Conservation (phyloP, 2,113 vertebrate species). For the Daphoenositta chrysoptera region DNA sequence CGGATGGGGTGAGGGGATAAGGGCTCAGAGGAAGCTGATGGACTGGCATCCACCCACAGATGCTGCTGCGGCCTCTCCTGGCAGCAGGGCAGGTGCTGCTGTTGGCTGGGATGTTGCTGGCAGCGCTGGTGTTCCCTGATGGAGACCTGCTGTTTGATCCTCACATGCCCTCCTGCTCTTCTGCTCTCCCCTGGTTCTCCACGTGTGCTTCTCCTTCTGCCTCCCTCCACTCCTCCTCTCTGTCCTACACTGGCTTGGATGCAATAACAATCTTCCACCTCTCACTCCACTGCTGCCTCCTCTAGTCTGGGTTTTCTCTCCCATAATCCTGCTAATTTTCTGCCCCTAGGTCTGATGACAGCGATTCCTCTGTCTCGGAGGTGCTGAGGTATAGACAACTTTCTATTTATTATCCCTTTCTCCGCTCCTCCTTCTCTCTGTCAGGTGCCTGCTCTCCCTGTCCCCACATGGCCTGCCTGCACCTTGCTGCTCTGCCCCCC, state of each 20-base stretch:
- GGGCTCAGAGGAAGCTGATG: background rate
- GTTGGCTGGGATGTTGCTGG: background rate
- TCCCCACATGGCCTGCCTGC: conserved; percentile 21
- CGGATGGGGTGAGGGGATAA: background rate
- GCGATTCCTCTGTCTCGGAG: conserved; percentile 99
- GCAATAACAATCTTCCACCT: conserved; percentile 61
- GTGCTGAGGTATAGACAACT: conserved; percentile 97
- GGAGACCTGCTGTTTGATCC: conserved; percentile 20
- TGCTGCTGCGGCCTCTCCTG: background rate
- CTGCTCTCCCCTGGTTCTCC: background rate
- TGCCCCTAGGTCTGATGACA: conserved; percentile 99
- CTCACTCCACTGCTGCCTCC: conserved; percentile 33
- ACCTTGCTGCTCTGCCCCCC: background rate
- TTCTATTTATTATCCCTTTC: conserved; percentile 72
- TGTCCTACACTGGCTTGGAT: conserved; percentile 35
- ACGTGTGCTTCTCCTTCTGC: background rate
- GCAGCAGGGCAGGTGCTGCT: background rate
- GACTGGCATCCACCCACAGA: background rate
- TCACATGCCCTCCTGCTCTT: background rate
- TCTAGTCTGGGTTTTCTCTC: conserved; percentile 65
- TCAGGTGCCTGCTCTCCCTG: background rate
- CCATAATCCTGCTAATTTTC: conserved; percentile 92
- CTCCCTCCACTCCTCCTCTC: background rate
- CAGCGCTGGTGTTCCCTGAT: background rate
- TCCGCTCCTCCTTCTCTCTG: conserved; percentile 8